phyloP scores from a whole-genome alignment of 2,888 invertebrate species.

The Pristionchus japonicus region DNA sequence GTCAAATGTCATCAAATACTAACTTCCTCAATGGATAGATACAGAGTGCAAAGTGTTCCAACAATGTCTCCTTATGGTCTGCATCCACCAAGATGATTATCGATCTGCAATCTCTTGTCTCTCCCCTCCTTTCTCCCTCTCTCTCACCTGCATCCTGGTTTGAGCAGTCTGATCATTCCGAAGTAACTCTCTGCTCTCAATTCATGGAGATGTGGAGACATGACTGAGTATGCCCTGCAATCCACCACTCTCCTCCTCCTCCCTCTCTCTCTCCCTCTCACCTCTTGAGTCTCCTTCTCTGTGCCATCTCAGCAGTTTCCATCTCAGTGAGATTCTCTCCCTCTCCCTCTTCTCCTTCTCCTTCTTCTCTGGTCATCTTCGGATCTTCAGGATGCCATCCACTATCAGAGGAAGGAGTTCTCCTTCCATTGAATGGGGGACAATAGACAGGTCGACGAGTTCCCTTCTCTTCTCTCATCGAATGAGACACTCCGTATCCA shows the following conservation, averaged over 20 bases:
- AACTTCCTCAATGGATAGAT: constrained; percentile 96
- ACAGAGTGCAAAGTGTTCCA: constrained; percentile 91
- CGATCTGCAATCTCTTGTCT: constrained; percentile 80
- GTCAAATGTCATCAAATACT: constrained; percentile 71
- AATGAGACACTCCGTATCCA: constrained; percentile 33
- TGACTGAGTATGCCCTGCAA: constrained; percentile 54
- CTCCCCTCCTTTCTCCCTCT: background rate
- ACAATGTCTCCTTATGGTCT: constrained; percentile 87
- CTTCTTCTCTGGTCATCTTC: constrained; percentile 52
- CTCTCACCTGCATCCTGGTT: constrained; percentile 86
- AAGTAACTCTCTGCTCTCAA: constrained; percentile 94
- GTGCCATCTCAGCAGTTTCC: constrained; percentile 32
- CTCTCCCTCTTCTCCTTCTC: constrained; percentile 47
- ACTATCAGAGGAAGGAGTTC: constrained; percentile 11
- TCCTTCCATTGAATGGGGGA: constrained; percentile 18
- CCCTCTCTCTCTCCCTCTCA: background rate
- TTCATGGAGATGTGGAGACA: constrained; percentile 84
- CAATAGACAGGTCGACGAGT: constrained; percentile 33
- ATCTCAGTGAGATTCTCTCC: constrained; percentile 41
- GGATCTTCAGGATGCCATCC: constrained; percentile 74
- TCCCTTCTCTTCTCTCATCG: constrained; percentile 44
- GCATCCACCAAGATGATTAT: constrained; percentile 90
- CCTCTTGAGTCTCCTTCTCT: constrained; percentile 31
- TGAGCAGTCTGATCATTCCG: constrained; percentile 89
- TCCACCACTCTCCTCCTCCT: background rate